Base-by-base conservation (phyloP, 2,797 vertebrate genomes). In the Sebastes diaconus region DNA sequence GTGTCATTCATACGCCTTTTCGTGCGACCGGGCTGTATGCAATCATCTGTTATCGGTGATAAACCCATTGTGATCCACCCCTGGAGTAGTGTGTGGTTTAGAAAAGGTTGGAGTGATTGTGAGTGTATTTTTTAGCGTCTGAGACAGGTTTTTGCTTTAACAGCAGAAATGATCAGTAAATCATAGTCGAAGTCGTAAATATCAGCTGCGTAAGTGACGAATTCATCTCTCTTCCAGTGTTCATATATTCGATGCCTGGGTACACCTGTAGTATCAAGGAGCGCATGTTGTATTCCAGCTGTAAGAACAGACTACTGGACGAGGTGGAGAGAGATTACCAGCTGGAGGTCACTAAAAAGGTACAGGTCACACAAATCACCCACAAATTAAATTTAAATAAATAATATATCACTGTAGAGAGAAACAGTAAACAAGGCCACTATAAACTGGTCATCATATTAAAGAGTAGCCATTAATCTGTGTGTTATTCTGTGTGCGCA, bases 171-270 rank as follows among this genome's bases (percentile, higher is more conserved):
- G 24, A 57, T 29, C 20, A 71, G n/a, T 20, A 57, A 25, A 73
- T 52, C 11, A 73, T 27, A 24, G 22, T 24, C 22, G 30, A 68
- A 20, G 16, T 6, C 20, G 2, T 4, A 79, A 58, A 63, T 50
- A n/a, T 73, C 59, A 22, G 66, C 65, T 50, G 13, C 12, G 30
- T 22, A 52, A 34, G 6, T 39, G n/a, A 63, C 3, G 1, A 32
- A 5, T 36, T 77, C 1, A 25, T 80, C 8, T 84, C 24, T 90
- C 74, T 83, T 90, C 0, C 95, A 99, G 99, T 99, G 74, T 99
- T 99, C 85, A 98, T 99, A 93, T 99, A 99, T 93, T 99, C 99
- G 5, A 99, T 99, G 99, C 99, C 99, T 0, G 99, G 99, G 1
- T 99, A 99, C 94, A 99, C 97, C 88, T 99, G 99, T 89, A 98